These are phyloP conservation scores for Mesorhabditis belari DNA, from an alignment of 2,888 invertebrate species.

Conservation along the genomic window DNA sequence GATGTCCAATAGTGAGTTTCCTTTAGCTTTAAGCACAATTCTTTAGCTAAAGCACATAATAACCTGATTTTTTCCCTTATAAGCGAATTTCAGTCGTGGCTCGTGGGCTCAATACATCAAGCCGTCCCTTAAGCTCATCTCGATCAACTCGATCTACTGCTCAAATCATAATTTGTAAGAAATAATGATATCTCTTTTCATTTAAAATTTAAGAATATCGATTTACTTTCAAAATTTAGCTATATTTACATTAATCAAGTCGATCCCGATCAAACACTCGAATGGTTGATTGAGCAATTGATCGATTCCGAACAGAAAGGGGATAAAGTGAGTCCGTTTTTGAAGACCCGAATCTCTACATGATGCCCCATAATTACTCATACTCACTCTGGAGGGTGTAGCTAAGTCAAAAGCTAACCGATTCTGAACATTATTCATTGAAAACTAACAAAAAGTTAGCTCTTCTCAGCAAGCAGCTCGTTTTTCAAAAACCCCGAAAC, in stretches of 20 bases:
- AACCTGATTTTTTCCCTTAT: neutral
- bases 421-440: too few relatives aligned
- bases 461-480: too few relatives aligned
- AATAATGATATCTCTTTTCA: neutral
- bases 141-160: conserved; percentile 48
- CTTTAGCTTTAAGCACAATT: neutral
- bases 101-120: conserved; percentile 69
- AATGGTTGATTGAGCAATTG: conserved; percentile 72
- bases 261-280: conserved; percentile 70
- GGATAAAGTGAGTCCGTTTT: conserved; percentile 59
- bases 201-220: too few relatives aligned
- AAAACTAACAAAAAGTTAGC: too few relatives aligned
- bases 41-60: neutral
- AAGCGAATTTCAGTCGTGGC: conserved; percentile 60
- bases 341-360: too few relatives aligned
- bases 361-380: too few relatives aligned
- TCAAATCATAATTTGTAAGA: conserved; percentile 54
- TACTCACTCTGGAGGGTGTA: neutral
- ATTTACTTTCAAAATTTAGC: conserved; percentile 14
- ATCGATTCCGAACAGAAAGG: conserved; percentile 67
- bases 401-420: neutral
- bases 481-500: too few relatives aligned
- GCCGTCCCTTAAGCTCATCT: conserved; percentile 42
- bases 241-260: conserved; percentile 78
- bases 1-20: conserved; percentile 33